Evolutionary conservation across 2,113 vertebrate genomes (phyloP).

Genomic region (Zosterops japonicus): DNA sequence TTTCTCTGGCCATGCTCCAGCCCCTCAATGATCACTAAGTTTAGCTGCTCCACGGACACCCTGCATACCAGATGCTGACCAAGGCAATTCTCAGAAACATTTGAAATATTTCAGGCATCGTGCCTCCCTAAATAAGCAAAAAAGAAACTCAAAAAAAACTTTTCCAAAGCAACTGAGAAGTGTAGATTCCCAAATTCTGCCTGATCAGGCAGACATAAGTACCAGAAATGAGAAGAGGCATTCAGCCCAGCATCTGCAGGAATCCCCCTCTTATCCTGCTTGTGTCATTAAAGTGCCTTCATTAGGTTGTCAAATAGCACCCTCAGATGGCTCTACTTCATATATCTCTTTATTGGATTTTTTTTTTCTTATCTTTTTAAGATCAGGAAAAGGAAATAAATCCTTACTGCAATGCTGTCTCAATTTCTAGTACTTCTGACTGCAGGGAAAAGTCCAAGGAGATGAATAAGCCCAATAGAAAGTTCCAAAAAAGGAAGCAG

Average conservation of each 20-base stretch:
- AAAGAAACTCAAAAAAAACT: background rate
- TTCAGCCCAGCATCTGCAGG: background rate
- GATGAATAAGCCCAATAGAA: background rate
- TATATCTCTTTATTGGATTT: background rate
- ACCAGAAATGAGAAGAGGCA: background rate
- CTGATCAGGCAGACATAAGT: background rate
- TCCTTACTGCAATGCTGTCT: background rate
- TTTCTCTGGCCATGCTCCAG: background rate
- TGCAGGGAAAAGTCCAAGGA: background rate
- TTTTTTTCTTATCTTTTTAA: background rate
- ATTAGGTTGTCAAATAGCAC: conserved; percentile 15
- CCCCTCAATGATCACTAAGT: background rate
- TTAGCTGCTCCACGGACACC: background rate
- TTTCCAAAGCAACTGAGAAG: background rate
- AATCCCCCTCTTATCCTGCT: background rate
- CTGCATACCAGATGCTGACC: background rate
- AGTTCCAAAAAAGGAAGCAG: background rate
- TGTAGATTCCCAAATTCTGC: background rate
- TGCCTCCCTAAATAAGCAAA: background rate
- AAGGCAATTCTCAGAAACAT: background rate
- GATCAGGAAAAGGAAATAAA: background rate
- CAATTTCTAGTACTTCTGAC: background rate
- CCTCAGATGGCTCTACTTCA: conserved; percentile 43
- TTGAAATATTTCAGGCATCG: background rate
- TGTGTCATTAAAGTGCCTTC: background rate